phyloP scores from a whole-genome alignment of 1,140 invertebrate genomes.

The Drosophila neocordata region DNA sequence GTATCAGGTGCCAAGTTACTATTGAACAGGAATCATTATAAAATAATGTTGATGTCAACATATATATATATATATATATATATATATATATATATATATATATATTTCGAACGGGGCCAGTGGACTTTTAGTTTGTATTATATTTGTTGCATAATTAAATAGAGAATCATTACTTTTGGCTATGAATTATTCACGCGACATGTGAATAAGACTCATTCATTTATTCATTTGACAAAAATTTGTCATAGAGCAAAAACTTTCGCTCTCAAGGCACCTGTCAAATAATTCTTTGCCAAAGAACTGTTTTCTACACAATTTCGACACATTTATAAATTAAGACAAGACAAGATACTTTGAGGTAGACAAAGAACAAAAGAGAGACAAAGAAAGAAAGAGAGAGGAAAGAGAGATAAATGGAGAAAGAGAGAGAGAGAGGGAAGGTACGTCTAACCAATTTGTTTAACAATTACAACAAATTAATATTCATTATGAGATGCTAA shows the following conservation, averaged over 20 bases:
- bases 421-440: background rate
- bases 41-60: background rate
- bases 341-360: background rate
- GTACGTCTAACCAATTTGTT: constrained; percentile 1
- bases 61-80: too few species aligned
- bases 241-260: constrained; percentile 3
- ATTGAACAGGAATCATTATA: constrained; percentile 10
- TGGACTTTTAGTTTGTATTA: background rate
- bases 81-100: too few species aligned
- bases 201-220: constrained; percentile 1
- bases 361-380: background rate
- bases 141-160: background rate
- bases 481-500: constrained; percentile 26
- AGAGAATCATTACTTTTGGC: background rate
- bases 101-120: too few species aligned
- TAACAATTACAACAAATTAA: constrained; percentile 35
- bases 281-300: background rate
- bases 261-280: background rate
- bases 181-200: constrained; percentile 1
- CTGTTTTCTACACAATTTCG: background rate
- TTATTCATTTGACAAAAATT: background rate
- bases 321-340: constrained; percentile 1
- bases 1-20: constrained; percentile 2
- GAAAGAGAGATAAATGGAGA: background rate
- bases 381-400: background rate